phyloP scores from a whole-genome alignment of 2,888 invertebrate genomes.

The Brachylomia viminalis region DNA sequence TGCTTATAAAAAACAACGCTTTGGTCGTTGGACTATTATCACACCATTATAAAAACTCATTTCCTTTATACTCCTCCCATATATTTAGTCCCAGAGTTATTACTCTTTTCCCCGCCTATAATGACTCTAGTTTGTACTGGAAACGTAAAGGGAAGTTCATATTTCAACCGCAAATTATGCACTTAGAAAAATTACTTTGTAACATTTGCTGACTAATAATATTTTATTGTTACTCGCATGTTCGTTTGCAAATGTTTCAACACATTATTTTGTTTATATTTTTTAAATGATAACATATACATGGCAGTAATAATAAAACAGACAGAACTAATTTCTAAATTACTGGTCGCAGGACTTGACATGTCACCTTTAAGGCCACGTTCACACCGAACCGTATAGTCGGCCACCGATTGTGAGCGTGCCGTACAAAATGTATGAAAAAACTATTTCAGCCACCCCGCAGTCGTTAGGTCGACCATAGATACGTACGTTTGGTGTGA shows the following conservation, averaged over 20 bases:
- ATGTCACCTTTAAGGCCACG: neutral
- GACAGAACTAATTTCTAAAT: neutral
- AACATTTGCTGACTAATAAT: conserved; percentile 35
- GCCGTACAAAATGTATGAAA: neutral
- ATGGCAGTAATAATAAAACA: neutral
- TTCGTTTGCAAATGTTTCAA: conserved; percentile 22
- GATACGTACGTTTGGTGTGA: neutral
- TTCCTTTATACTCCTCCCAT: neutral
- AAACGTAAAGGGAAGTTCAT: conserved; percentile 40
- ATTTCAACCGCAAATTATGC: conserved; percentile 57
- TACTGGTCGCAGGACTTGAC: neutral
- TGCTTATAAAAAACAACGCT: neutral
- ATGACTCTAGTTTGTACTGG: conserved; percentile 51
- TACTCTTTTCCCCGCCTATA: conserved; percentile 40
- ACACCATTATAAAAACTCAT: conserved; percentile 16
- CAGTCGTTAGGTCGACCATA: neutral
- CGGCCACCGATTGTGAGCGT: neutral
- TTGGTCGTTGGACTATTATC: neutral
- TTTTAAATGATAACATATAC: neutral
- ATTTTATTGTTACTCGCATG: conserved; percentile 30
- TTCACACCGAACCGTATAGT: neutral
- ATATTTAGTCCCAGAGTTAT: conserved; percentile 40
- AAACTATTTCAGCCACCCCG: neutral
- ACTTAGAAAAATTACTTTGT: conserved; percentile 54
- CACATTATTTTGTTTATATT: conserved; percentile 14